Base-by-base conservation (phyloP, 2,888 invertebrate species). In the Liopterus haemorrhoidalis region DNA sequence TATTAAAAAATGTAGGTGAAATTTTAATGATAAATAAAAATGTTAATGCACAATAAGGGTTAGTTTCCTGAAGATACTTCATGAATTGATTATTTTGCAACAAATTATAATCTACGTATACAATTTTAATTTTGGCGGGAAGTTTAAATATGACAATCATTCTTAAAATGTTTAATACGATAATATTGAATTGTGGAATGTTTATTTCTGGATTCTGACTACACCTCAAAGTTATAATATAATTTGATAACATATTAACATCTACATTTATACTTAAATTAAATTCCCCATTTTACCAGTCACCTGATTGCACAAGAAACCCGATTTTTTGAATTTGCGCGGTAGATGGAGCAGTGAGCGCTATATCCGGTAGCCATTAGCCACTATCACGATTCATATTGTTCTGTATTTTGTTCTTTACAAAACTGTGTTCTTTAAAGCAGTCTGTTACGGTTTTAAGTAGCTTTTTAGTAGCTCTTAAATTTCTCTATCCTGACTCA, bases 221-320 rank as follows among this genome's bases (percentile, higher is more conserved):
- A 39, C 39, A 39, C 21, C 45, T 33, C 45, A 39, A 39, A 30
- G 19, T 38, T 33, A 38, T 20, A 39, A 39, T 39, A 45, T 38
- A 45, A 39, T 45, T 45, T 45, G 32, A 39, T 39, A 45, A 45
- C 39, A 45, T 33, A 33, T 45, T 45, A 45, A 45, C 45, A 45
- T 27, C 36, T 42, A 42, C 28, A 42, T 42, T 12, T 45, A 38
- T n/a, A 45, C 37, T 38, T 37, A 38, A 19, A 45, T 16, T 32
- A 27, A 16, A 21, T 36, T 52, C 56, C 61, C 62, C 68, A 74
- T 72, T 71, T 70, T 70, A 74, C 76, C 81, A 75, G 76, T 79
- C 80, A 81, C 79, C 79, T 75, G 81, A 84, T 83, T 84, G 83
- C 83, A 84, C 83, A 82, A 81, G 76, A 77, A 82, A 82, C 83